These are phyloP conservation scores for Mythimna loreyi DNA, from an alignment of 2,888 invertebrate genomes.

Conservation along the genomic window DNA sequence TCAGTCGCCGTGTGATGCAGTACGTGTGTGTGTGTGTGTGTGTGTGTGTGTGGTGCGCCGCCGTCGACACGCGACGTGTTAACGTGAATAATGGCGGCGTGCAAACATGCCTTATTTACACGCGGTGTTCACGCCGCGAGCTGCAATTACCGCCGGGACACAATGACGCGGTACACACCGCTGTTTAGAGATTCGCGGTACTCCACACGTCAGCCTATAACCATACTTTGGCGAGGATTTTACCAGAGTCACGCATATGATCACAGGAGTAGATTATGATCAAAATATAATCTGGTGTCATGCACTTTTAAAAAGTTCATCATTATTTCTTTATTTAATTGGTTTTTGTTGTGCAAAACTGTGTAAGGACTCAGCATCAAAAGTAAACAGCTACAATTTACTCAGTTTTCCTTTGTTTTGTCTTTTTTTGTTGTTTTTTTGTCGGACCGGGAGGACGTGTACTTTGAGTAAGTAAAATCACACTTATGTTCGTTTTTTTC, in stretches of 20 bases:
- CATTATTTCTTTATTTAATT: too few species aligned
- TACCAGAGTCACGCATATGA: not conserved
- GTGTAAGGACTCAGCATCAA: too few species aligned
- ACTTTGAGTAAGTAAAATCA: too few species aligned
- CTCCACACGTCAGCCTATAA: not conserved
- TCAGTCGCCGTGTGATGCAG: too few species aligned
- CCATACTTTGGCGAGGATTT: not conserved
- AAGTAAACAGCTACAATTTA: too few species aligned
- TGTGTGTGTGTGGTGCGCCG: not conserved
- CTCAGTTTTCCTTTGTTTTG: too few species aligned
- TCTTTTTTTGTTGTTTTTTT: too few species aligned
- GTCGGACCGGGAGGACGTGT: too few species aligned
- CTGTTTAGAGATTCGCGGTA: not conserved
- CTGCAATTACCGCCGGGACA: not conserved
- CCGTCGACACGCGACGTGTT: slow-evolving; percentile 2
- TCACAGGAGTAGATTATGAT: too few species aligned
- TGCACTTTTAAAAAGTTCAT: not conserved
- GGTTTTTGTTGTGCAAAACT: too few species aligned
- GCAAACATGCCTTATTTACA: slow-evolving; percentile 19
- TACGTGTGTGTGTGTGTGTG: not conserved
- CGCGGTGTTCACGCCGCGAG: not conserved
- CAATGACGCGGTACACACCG: not conserved
- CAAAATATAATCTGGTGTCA: too few species aligned
- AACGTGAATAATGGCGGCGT: slow-evolving; percentile 11
- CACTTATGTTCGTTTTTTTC: too few species aligned